Conservation (phyloP, 53 echinoderm and acorn worm species). For the Apostichopus leukothele region DNA sequence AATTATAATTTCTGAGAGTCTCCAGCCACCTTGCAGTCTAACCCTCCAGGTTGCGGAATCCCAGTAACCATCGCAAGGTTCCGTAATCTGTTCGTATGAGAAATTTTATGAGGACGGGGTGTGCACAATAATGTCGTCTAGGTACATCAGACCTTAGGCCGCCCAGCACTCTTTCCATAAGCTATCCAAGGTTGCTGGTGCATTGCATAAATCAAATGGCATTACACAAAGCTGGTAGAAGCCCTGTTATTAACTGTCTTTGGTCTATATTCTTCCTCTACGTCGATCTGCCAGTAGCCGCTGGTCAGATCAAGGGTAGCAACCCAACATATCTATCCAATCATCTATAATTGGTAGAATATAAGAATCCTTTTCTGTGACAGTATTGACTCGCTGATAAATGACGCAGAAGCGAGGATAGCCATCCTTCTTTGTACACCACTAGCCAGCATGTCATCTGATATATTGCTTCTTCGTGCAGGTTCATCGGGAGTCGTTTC, state of each 20-base stretch:
- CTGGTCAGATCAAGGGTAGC: conserved; percentile 51
- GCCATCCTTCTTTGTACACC: conserved; percentile 54
- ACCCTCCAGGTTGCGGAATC: no score
- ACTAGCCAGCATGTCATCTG: conserved; percentile 23
- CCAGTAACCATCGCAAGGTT: no score
- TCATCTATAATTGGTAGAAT: conserved; percentile 38
- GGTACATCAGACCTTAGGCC: not conserved
- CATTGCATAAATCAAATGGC: not conserved
- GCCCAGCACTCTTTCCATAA: not conserved
- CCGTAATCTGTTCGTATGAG: no score
- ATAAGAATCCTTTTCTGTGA: conserved; percentile 36
- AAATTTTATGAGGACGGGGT: not conserved
- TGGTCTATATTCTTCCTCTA: conserved; percentile 28
- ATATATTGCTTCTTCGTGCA: conserved; percentile 29
- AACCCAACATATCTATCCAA: conserved; percentile 26
- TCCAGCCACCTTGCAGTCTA: no score
- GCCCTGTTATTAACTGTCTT: not conserved
- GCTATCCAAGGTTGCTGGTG: not conserved
- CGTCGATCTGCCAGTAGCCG: conserved; percentile 57
- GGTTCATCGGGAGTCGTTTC: not conserved
- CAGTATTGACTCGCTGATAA: conserved; percentile 49
- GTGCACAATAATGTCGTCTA: not conserved
- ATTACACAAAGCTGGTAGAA: not conserved
- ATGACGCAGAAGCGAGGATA: conserved; percentile 47
- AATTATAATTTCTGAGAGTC: no score